Percentiles rank a stretch among this genome's conserved stretches.
Evolutionary conservation across 1,140 invertebrate species (phyloP).

Genomic region (Hypothenemus hampei): DNA sequence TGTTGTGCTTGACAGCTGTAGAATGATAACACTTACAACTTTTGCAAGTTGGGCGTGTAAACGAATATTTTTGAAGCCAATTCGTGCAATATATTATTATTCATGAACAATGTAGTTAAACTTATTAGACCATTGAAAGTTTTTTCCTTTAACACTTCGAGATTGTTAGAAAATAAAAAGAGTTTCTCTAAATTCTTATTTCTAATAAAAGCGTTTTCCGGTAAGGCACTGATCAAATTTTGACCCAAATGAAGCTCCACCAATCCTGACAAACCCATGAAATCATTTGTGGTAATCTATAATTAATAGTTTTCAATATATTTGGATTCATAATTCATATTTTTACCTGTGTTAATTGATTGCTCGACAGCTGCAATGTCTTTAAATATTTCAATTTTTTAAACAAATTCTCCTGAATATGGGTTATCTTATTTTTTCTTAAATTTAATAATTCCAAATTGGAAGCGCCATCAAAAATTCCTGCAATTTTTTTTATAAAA

Average conservation of each 20-base stretch:
- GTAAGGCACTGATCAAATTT: constrained; percentile 39
- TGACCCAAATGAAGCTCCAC: constrained; percentile 41
- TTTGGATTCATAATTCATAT: not conserved
- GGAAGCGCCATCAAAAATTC: constrained; percentile 46
- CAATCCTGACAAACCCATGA: constrained; percentile 35
- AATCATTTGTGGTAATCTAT: constrained; percentile 35
- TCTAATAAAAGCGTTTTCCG: constrained; percentile 36
- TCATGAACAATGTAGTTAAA: constrained; percentile 39
- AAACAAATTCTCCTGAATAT: constrained; percentile 46
- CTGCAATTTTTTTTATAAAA: constrained; percentile 23
- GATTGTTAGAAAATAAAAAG: constrained; percentile 43
- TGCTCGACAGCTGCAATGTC: constrained; percentile 46
- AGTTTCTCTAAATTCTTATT: constrained; percentile 39
- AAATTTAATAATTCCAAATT: constrained; percentile 52
- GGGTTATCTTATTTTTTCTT: constrained; percentile 49
- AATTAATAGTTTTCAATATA: constrained; percentile 16
- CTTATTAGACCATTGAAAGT: constrained; percentile 39
- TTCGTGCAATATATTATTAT: constrained; percentile 41
- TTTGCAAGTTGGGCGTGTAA: constrained; percentile 38
- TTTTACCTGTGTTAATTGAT: constrained; percentile 40
- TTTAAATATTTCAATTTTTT: constrained; percentile 46
- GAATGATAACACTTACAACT: constrained; percentile 34
- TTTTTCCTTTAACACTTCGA: constrained; percentile 38
- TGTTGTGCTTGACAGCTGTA: not conserved
- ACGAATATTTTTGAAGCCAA: constrained; percentile 38